A percentile compares a stretch with the other conserved stretches of the same genome.
These are phyloP conservation scores for Xylota sylvarum DNA, from an alignment of 2,888 invertebrate species.

Conservation along the genomic window DNA sequence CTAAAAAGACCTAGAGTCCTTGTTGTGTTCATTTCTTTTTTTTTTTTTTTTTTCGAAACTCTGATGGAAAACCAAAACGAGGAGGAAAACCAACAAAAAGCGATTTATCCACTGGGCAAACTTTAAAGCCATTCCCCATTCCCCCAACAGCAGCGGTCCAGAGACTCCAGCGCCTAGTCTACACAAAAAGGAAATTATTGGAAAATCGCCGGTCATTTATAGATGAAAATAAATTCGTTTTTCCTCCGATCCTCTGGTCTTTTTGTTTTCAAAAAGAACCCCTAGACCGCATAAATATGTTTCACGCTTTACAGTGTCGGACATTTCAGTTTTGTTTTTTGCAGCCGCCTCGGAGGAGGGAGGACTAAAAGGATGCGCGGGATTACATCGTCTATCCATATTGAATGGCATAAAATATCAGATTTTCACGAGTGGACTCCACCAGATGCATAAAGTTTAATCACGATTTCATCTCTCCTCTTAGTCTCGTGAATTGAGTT, in stretches of 20 bases:
- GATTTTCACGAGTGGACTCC: conserved; percentile 61
- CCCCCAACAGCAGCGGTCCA: conserved; percentile 20
- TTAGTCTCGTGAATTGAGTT: background rate
- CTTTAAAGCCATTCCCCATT: conserved; percentile 40
- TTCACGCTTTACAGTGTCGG: conserved; percentile 61
- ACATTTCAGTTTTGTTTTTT: conserved; percentile 39
- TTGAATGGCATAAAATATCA: conserved; percentile 62
- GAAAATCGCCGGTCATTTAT: conserved; percentile 74
- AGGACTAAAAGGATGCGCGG: background rate
- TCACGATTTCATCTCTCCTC: conserved; percentile 37
- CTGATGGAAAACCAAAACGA: conserved; percentile 11
- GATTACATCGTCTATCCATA: conserved; percentile 41
- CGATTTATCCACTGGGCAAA: conserved; percentile 59
- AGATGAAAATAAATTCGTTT: conserved; percentile 68
- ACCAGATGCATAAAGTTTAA: conserved; percentile 68
- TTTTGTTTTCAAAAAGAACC: conserved; percentile 41
- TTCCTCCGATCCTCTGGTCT: conserved; percentile 39
- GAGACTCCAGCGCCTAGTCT: conserved; percentile 10
- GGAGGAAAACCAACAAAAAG: conserved; percentile 26
- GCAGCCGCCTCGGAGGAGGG: background rate
- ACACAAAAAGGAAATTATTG: conserved; percentile 64
- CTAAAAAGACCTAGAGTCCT: conserved; percentile 49
- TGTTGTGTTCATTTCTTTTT: conserved; percentile 1
- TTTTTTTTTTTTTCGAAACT: background rate
- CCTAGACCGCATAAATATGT: conserved; percentile 70